Conservation (phyloP, 2,888 invertebrate genomes). For the Neoaliturus tenellus region DNA sequence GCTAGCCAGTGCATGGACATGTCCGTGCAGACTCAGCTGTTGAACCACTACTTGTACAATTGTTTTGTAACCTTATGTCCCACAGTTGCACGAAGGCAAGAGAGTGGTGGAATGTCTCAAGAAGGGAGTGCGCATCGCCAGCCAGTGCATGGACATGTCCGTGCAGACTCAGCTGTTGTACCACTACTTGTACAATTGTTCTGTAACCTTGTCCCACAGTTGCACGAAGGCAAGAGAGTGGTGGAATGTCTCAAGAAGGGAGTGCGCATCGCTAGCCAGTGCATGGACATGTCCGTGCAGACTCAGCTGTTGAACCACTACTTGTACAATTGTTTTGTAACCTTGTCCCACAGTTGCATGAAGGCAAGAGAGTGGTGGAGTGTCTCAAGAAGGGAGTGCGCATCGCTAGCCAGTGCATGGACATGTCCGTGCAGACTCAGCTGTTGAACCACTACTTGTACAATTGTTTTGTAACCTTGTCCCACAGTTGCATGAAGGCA, state of each 20-base stretch:
- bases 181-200: too few relatives aligned
- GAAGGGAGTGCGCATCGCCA: constrained; percentile 95
- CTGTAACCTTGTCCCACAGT: constrained; percentile 75
- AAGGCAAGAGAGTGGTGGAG: constrained; percentile 94
- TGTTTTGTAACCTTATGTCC: too few relatives aligned
- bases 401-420: constrained; percentile 98
- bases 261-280: constrained; percentile 96
- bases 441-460: too few relatives aligned
- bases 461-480: too few relatives aligned
- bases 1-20: constrained; percentile 99
- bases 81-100: constrained; percentile 90
- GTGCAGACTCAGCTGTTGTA: constrained; percentile 99
- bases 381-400: constrained; percentile 97
- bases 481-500: constrained; percentile 89
- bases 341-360: constrained; percentile 81
- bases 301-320: too few relatives aligned
- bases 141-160: constrained; percentile 97
- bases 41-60: too few relatives aligned
- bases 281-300: constrained; percentile 98
- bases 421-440: constrained; percentile 96
- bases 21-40: constrained; percentile 96
- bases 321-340: too few relatives aligned
- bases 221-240: constrained; percentile 93
- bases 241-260: constrained; percentile 97
- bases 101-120: constrained; percentile 96